Percentiles rank a stretch among this genome's conserved stretches.
Conservation (phyloP, 2,113 vertebrate genomes). For the Notiomystis cincta region DNA sequence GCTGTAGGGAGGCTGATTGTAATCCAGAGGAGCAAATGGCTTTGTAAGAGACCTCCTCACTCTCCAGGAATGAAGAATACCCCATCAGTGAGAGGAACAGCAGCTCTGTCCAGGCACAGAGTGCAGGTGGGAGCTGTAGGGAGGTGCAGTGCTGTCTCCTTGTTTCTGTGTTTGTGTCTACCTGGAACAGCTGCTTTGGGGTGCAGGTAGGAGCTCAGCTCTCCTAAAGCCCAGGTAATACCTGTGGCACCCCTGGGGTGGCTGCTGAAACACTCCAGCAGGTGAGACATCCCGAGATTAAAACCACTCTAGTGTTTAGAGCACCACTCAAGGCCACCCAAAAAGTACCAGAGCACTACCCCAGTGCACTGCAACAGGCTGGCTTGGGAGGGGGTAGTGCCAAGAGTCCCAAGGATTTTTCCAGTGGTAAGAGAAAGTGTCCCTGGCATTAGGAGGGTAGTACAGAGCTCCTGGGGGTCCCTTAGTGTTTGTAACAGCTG, state of each 20-base stretch:
- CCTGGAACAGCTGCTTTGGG: not conserved
- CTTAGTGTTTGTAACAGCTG: accelerated
- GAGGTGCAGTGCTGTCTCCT: not conserved
- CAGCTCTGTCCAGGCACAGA: not conserved
- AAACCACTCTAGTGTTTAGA: not conserved
- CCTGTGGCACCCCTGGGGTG: not conserved
- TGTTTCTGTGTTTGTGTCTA: not conserved
- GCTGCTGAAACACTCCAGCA: not conserved
- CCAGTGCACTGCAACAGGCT: accelerated
- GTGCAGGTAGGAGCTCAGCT: not conserved
- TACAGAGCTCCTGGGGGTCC: not conserved
- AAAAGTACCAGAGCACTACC: not conserved
- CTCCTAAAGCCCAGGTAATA: not conserved
- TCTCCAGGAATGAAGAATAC: not conserved
- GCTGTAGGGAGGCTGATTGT: not conserved
- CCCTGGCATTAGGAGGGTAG: not conserved
- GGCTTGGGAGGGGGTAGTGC: not conserved
- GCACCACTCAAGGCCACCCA: not conserved
- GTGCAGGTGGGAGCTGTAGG: not conserved
- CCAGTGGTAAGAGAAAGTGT: not conserved
- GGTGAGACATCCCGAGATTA: too few relatives aligned
- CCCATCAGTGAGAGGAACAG: not conserved
- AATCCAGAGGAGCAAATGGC: not conserved
- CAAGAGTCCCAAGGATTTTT: too few relatives aligned
- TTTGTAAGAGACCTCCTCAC: not conserved